phyloP scores from a whole-genome alignment of 2,113 vertebrate species.

The Nothocercus nigrocapillus region DNA sequence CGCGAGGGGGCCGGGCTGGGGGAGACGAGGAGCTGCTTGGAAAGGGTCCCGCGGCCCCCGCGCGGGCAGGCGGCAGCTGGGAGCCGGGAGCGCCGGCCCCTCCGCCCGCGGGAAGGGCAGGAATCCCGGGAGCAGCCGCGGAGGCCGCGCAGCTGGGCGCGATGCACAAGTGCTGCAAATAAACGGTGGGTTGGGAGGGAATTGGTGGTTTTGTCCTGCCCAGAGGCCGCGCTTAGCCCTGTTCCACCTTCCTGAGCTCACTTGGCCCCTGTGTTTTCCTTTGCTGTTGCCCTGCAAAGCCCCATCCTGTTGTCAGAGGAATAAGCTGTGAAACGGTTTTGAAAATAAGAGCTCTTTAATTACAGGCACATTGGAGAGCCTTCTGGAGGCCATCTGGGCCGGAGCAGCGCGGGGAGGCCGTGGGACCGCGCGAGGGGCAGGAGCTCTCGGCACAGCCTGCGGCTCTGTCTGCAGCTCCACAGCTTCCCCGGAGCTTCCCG shows the following conservation, averaged over 20 bases:
- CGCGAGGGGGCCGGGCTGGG: not conserved
- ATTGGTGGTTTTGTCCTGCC: too few species aligned
- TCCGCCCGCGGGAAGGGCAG: accelerated
- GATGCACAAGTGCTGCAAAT: too few species aligned
- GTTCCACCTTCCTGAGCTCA: too few species aligned
- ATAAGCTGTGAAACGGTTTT: constrained; percentile 40
- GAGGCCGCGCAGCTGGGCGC: not conserved
- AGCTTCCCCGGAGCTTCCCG: too few species aligned
- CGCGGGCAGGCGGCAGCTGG: constrained; percentile 49
- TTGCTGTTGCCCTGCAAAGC: not conserved
- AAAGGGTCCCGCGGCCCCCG: not conserved
- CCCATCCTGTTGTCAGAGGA: not conserved
- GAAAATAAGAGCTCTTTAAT: constrained; percentile 42
- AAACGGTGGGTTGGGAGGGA: too few species aligned
- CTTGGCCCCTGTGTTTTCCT: not conserved
- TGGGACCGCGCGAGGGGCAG: too few species aligned
- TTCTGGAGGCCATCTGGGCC: constrained; percentile 51
- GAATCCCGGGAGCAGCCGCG: not conserved
- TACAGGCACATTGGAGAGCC: not conserved
- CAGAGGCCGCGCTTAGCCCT: too few species aligned
- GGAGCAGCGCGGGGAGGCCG: too few species aligned
- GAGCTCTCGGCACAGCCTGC: too few species aligned
- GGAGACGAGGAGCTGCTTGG: not conserved
- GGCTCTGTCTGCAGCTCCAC: too few species aligned
- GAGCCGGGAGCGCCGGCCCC: not conserved